Evolutionary conservation across 2,113 vertebrate genomes (phyloP).

Genomic region (Megalops atlanticus): DNA sequence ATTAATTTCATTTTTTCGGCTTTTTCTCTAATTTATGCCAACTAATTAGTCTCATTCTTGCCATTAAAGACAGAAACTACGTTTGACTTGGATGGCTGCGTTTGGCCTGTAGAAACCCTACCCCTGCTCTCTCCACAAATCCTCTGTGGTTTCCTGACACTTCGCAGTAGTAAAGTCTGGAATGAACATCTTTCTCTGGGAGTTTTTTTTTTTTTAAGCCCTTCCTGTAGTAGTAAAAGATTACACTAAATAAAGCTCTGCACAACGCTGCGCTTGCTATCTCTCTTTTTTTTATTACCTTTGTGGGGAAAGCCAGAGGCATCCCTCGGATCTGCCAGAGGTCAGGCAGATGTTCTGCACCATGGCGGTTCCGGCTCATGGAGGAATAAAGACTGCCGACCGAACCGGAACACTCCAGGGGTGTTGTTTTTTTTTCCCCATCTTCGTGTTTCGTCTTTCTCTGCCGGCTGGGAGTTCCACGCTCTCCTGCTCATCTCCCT

Average conservation of each 20-base stretch:
- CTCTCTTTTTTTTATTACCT: conserved; percentile 56
- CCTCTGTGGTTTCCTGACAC: neutral
- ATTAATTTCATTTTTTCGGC: conserved; percentile 65
- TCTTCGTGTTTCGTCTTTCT: neutral
- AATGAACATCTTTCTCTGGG: conserved; percentile 45
- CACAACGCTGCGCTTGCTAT: conserved; percentile 29
- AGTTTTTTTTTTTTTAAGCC: conserved; percentile 27
- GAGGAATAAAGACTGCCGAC: neutral
- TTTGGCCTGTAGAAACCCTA: conserved; percentile 43
- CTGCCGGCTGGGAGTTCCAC: too few species aligned
- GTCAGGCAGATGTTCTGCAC: conserved; percentile 65
- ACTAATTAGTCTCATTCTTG: conserved; percentile 67
- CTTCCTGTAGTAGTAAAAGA: conserved; percentile 15
- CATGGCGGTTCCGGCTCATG: neutral
- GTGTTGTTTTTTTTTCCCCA: neutral
- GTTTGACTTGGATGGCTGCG: too few species aligned
- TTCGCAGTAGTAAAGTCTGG: neutral
- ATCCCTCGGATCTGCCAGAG: conserved; percentile 54
- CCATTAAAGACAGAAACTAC: conserved; percentile 71
- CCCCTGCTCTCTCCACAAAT: conserved; percentile 12
- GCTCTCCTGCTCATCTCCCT: conserved; percentile 35
- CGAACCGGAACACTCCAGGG: neutral
- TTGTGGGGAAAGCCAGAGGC: conserved; percentile 59
- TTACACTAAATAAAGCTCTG: conserved; percentile 17
- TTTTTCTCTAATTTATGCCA: conserved; percentile 63